Evolutionary conservation across 2,113 vertebrate species (phyloP).

Genomic region (Bos indicus): DNA sequence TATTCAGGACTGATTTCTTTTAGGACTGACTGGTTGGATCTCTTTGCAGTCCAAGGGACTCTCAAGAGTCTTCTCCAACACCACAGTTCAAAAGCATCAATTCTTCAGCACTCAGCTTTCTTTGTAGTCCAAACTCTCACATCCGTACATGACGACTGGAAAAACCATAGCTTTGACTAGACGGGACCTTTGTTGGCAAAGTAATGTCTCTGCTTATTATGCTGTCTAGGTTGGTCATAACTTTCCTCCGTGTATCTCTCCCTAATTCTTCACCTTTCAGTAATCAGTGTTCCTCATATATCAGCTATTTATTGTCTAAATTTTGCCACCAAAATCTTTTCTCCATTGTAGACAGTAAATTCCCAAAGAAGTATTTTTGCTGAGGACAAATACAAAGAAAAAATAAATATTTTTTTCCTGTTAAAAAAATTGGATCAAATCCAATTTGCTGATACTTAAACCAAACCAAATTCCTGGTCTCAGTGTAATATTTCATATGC

Average conservation of each 20-base stretch:
- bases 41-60: neutral
- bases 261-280: slow-evolving; percentile 3
- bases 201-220: neutral
- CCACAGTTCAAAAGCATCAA: neutral
- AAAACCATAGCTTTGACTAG: neutral
- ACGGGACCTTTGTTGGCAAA: neutral
- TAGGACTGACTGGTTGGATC: neutral
- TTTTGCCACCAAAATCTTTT: neutral
- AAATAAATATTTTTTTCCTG: neutral
- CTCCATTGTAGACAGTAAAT: neutral
- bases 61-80: neutral
- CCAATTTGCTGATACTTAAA: neutral
- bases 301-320: neutral
- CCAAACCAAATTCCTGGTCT: slow-evolving; percentile 10
- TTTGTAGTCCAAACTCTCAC: neutral
- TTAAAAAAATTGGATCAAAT: neutral
- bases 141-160: neutral
- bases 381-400: neutral
- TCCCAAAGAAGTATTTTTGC: neutral
- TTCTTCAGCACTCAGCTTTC: neutral
- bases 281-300: neutral
- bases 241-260: neutral
- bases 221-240: neutral
- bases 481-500: neutral
- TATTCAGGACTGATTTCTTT: neutral